Conservation (phyloP, 1,140 invertebrate species). For the Sarcophaga bullata region DNA sequence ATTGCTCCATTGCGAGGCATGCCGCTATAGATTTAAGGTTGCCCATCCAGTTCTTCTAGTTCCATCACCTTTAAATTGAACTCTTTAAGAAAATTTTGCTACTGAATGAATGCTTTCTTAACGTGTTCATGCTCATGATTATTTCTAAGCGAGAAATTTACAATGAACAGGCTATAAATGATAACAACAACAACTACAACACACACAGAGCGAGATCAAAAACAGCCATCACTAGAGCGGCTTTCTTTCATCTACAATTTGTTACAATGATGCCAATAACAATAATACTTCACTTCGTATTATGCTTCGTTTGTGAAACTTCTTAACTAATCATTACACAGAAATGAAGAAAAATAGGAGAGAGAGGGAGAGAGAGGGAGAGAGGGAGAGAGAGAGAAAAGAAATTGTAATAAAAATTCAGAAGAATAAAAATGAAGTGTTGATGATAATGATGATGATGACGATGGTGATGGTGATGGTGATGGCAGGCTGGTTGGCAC, state of each 20-base stretch:
- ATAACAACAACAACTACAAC: neutral
- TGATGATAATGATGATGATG: slow-evolving; percentile 33
- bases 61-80: no score
- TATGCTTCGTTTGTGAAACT: neutral
- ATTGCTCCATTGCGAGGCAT: no score
- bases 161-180: no score
- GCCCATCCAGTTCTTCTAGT: neutral
- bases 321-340: slow-evolving; percentile 15
- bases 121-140: neutral
- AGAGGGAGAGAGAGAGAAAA: no score
- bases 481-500: neutral
- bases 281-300: neutral
- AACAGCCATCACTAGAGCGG: slow-evolving; percentile 19
- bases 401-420: neutral
- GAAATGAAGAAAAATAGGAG: neutral
- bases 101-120: neutral
- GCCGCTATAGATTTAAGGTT: neutral
- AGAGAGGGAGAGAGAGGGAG: no score
- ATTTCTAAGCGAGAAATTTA: no score
- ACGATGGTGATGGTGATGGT: neutral
- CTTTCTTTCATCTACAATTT: slow-evolving; percentile 35
- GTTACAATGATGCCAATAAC: slow-evolving; percentile 39
- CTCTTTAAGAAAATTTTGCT: no score
- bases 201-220: slow-evolving; percentile 18
- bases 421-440: neutral